A percentile compares a stretch with the other conserved stretches of the same genome.
Conservation (phyloP, 2,888 invertebrate genomes). For the Eurytoma adleriae region DNA sequence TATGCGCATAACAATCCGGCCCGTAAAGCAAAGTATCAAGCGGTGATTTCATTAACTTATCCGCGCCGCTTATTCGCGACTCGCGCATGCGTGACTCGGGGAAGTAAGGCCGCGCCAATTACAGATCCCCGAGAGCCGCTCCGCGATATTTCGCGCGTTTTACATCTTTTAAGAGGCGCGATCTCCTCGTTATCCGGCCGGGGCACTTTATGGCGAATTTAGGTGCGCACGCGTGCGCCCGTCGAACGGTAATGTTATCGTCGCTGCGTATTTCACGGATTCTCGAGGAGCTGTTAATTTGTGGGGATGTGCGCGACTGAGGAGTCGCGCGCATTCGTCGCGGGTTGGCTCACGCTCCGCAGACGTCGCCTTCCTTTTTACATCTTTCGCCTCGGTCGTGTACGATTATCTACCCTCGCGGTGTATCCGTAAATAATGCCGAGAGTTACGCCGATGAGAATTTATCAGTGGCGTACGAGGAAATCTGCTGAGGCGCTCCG, state of each 20-base stretch:
- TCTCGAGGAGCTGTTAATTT: slow-evolving; percentile 33
- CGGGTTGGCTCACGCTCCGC: no score
- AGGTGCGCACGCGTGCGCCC: slow-evolving; percentile 13
- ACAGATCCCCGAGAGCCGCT: slow-evolving; percentile 3
- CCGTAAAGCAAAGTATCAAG: slow-evolving; percentile 69
- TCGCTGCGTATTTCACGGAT: slow-evolving; percentile 35
- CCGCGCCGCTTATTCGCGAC: slow-evolving; percentile 56
- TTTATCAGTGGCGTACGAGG: background rate
- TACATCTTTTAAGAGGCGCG: slow-evolving; percentile 48
- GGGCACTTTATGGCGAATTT: slow-evolving; percentile 56
- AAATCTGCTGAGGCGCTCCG: no score
- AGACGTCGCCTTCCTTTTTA: background rate
- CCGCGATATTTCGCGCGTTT: slow-evolving; percentile 49
- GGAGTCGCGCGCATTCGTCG: background rate
- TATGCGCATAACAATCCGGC: slow-evolving; percentile 68
- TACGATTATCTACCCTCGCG: background rate
- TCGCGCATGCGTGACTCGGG: slow-evolving; percentile 70
- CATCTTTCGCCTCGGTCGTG: background rate
- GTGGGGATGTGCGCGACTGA: slow-evolving; percentile 14
- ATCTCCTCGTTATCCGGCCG: slow-evolving; percentile 53
- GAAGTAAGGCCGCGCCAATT: slow-evolving; percentile 62
- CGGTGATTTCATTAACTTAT: slow-evolving; percentile 74
- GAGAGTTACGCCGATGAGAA: background rate
- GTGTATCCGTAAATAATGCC: background rate
- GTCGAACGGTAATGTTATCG: slow-evolving; percentile 52